These are phyloP conservation scores for Styela plicata DNA, from an alignment of 23 tunicate genomes.

Conservation along the genomic window DNA sequence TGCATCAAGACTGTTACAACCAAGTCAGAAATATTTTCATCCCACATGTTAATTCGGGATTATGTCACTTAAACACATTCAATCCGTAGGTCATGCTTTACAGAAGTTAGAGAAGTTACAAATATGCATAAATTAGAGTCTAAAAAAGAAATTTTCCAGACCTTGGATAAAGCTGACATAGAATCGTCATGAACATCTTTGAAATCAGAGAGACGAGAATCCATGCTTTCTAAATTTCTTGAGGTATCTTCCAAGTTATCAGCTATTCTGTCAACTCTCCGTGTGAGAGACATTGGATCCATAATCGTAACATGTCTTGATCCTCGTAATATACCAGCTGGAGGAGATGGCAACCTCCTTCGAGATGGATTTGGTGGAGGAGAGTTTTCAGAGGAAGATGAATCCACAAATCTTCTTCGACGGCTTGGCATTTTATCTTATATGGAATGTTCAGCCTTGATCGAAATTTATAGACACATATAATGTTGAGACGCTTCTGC, in stretches of 20 bases:
- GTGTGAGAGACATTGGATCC: constrained; percentile 57
- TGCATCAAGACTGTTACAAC: too few relatives aligned
- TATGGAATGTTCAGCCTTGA: too few relatives aligned
- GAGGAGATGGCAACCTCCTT: constrained; percentile 80
- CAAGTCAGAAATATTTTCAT: too few relatives aligned
- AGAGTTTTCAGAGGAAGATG: constrained; percentile 68
- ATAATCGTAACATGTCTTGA: constrained; percentile 83
- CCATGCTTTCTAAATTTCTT: constrained; percentile 66
- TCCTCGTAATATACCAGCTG: constrained; percentile 66
- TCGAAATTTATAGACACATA: too few relatives aligned
- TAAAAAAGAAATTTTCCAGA: too few relatives aligned
- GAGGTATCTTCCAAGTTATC: constrained; percentile 80
- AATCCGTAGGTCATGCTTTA: too few relatives aligned
- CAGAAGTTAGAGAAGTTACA: too few relatives aligned
- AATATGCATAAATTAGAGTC: too few relatives aligned
- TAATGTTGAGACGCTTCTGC: too few relatives aligned
- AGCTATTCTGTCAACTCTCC: constrained; percentile 80
- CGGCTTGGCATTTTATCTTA: constrained; percentile 59
- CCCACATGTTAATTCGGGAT: too few relatives aligned
- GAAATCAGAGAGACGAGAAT: constrained; percentile 53
- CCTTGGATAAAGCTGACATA: constrained; percentile 91
- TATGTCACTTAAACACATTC: too few relatives aligned
- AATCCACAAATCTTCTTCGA: constrained; percentile 41
- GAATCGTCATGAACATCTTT: constrained; percentile 81
- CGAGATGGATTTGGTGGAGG: constrained; percentile 39